Base-by-base conservation (phyloP, 2,888 invertebrate genomes). In the Troides oblongomaculatus region DNA sequence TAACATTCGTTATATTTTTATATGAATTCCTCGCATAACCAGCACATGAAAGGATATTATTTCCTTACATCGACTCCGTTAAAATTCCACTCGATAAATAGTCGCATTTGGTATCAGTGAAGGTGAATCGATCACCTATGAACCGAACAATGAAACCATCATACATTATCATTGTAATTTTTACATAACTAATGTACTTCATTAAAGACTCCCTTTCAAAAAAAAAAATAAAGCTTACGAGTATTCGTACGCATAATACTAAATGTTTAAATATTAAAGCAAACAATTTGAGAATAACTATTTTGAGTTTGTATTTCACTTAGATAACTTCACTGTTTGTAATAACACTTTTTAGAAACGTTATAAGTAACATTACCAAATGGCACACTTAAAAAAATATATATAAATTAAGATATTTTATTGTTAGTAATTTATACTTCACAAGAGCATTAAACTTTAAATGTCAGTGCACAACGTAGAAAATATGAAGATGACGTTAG, bases 111-210 rank as follows among this genome's bases (percentile, higher is more conserved):
- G 59, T 66, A 66, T 70, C 59, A 58, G 36, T 46, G 46, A 17
- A 21, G 72, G 58, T 73, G 74, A 81, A 87, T 85, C 86, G 80
- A 85, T 85, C 84, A 82, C 83, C 84, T 84, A 80, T 85, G 83
- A 84, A 83, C 83, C 73, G 73, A 74, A 73, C 78, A 74, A 82
- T 86, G 80, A 84, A 87, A 83, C 82, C 82, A 80, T 81, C 85
- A 84, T 79, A 79, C 79, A 76, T 77, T 76, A 76, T 74, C 75
- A 79, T 77, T 78, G 77, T 75, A 70, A 66, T 73, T 43, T 36
- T 21, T 76, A 78, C 79, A 78, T 77, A 83, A 76, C 78, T 73
- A 76, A 79, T 73, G 71, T 69, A 64, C 62, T 66, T 73, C 71
- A 59, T 68, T 71, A 59, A 69, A 21, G 18, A 64, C 43, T 71